Base-by-base conservation (phyloP, 2,888 invertebrate species). In the Dicranocentrus wangi region DNA sequence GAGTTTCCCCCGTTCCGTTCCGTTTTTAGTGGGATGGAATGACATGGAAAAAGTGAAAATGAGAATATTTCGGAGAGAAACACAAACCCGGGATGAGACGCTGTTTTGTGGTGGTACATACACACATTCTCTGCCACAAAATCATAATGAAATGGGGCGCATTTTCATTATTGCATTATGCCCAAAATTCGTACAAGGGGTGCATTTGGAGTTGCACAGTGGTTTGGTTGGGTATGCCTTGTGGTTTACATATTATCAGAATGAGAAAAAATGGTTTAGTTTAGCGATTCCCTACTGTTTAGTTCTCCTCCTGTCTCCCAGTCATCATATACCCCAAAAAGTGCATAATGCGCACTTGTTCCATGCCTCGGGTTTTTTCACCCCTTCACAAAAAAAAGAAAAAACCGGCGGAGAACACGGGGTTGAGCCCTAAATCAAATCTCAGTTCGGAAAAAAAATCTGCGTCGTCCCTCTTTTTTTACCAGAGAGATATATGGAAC, bases 401-500 rank as follows among this genome's bases (percentile, higher is more conserved):
- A 32, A 32, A 32, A 7, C 32, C 10, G 32, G 32, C 32, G 3
- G 32, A 10, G 10, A 10, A 3, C 3, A 32, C 32, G 10, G 32
- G 10, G 32, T n/a, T n/a, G 39, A 39, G 39, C 39, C 39, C 39
- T 13, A 47, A 15, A 19, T n/a, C 25, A 60, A 3, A 25, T 27
- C 27, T 47, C n/a, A 3, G 28, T 15, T 28, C 17, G n/a, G 8
- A 5, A 28, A 28, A 53, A 65, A 73, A 73, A 73, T 73, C 73
- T 73, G 73, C 73, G 63, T 60, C 55, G 3, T 72, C 61, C 61
- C 53, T 73, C n/a, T 39, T 32, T 72, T 71, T 71, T 71, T 70
- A 55, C 19, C 32, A 28, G 13, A 39, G 42, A 27, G n/a, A 21
- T 21, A 5, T 53, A 43, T 42, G 61, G 5, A 71, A 71, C 73